These are phyloP conservation scores for Abramis brama DNA, from an alignment of 2,113 vertebrate genomes.

Conservation along the genomic window DNA sequence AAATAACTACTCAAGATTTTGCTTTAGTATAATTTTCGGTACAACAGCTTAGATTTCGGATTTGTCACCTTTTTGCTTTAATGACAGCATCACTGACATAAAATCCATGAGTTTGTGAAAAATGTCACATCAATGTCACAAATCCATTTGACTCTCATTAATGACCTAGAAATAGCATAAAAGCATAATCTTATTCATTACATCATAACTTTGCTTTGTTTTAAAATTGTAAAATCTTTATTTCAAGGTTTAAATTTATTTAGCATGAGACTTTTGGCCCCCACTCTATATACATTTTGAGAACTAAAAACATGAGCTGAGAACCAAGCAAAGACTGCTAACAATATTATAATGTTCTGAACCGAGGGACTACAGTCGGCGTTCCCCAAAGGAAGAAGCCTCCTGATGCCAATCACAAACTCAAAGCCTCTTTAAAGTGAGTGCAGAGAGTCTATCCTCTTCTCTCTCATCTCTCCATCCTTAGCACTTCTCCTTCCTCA, in stretches of 20 bases:
- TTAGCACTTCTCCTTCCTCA: conserved; percentile 33
- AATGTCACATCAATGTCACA: too few species aligned
- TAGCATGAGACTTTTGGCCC: not conserved
- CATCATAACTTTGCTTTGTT: not conserved
- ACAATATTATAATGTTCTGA: not conserved
- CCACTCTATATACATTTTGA: not conserved
- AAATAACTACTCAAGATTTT: too few species aligned
- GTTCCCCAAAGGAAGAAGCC: conserved; percentile 5
- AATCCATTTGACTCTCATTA: too few species aligned
- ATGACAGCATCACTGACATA: too few species aligned
- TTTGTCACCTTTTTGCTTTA: too few species aligned
- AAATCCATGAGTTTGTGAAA: too few species aligned
- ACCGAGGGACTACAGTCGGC: not conserved
- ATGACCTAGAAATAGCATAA: not conserved
- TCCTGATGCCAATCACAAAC: not conserved
- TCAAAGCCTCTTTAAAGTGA: conserved; percentile 22
- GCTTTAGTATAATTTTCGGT: too few species aligned
- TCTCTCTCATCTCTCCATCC: conserved; percentile 39
- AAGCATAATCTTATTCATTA: not conserved
- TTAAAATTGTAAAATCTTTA: not conserved
- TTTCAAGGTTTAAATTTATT: not conserved
- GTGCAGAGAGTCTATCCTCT: conserved; percentile 18
- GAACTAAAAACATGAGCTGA: not conserved
- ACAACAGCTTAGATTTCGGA: too few species aligned
- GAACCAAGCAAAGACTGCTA: not conserved